phyloP scores from a whole-genome alignment of 2,797 vertebrate genomes.

The Myioborus melanocephalus region DNA sequence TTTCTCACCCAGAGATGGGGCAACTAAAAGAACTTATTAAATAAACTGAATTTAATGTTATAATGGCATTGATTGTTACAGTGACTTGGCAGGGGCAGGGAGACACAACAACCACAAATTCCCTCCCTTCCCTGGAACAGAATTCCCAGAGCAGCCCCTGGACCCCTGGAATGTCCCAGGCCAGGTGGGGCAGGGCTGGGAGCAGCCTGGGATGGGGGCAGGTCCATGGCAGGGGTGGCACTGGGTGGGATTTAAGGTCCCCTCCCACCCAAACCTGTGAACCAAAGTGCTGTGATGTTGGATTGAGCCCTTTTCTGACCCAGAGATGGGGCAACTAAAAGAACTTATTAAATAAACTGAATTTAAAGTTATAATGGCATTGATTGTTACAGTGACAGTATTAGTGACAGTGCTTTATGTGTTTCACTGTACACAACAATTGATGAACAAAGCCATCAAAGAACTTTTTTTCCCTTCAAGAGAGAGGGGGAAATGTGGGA shows the following conservation, averaged over 20 bases:
- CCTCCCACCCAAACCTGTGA: not conserved
- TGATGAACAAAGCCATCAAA: not conserved
- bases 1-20: too few relatives aligned
- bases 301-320: not conserved
- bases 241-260: too few relatives aligned
- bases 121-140: not conserved
- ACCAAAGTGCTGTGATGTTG: not conserved
- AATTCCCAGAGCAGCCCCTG: not conserved
- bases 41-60: too few relatives aligned
- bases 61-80: too few relatives aligned
- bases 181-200: fast-evolving
- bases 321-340: not conserved
- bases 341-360: too few relatives aligned
- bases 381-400: not conserved
- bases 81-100: too few relatives aligned
- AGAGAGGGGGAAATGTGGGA: not conserved
- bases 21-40: too few relatives aligned
- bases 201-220: fast-evolving
- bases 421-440: not conserved
- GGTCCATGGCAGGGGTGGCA: not conserved
- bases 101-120: too few relatives aligned
- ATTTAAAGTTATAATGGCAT: not conserved
- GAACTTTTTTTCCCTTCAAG: fast-evolving
- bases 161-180: not conserved
- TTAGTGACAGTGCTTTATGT: not conserved